These are phyloP conservation scores for Malaclemys terrapin DNA, from an alignment of 2,113 vertebrate genomes.

Conservation along the genomic window DNA sequence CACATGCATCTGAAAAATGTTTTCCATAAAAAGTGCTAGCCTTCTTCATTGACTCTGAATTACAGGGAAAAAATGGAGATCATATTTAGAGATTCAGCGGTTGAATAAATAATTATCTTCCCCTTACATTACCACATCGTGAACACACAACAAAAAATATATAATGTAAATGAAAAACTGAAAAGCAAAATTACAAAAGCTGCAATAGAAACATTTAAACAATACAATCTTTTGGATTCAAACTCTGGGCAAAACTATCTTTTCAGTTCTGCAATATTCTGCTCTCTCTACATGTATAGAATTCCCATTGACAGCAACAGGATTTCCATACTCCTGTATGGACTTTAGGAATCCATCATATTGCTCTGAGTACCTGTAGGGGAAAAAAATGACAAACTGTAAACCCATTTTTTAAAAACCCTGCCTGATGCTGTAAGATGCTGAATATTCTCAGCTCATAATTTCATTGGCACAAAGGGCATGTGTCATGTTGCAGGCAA, in stretches of 20 bases:
- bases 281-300: not conserved
- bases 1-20: not conserved
- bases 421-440: not conserved
- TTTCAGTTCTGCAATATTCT: not conserved
- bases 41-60: not conserved
- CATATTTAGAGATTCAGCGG: not conserved
- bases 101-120: not conserved
- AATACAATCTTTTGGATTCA: not conserved
- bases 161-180: not conserved
- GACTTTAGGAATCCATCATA: not conserved
- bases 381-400: not conserved
- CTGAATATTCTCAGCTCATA: not conserved
- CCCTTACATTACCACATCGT: not conserved
- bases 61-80: not conserved
- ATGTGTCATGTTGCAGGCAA: not conserved
- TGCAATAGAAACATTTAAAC: not conserved
- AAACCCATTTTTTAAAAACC: not conserved
- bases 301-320: not conserved
- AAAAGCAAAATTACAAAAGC: not conserved
- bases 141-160: not conserved
- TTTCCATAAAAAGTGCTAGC: not conserved
- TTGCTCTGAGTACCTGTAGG: not conserved
- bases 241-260: not conserved
- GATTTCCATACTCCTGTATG: not conserved
- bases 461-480: not conserved